A percentile compares a stretch with the other conserved stretches of the same genome.
These are phyloP conservation scores for Episyrphus balteatus DNA, from an alignment of 1,140 invertebrate species.

Conservation along the genomic window DNA sequence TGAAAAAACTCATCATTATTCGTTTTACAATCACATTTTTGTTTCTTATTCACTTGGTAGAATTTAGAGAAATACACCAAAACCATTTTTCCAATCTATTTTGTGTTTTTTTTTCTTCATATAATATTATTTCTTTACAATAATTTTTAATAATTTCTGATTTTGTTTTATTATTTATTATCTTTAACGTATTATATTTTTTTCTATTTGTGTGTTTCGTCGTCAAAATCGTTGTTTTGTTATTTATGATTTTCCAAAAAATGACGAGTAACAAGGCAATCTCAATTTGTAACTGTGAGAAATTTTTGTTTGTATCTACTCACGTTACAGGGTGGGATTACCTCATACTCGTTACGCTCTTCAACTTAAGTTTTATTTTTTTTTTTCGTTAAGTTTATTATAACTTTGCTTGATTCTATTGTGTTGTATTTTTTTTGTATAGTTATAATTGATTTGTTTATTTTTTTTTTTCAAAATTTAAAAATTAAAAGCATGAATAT, in stretches of 20 bases:
- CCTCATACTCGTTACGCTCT: slow-evolving; percentile 13
- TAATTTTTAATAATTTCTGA: no score
- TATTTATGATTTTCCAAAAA: slow-evolving; percentile 1
- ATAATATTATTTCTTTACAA: no score
- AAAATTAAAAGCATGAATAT: no score
- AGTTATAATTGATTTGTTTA: neutral
- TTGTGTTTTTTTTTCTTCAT: no score
- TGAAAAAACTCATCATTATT: no score
- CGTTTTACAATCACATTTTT: no score
- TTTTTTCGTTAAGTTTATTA: slow-evolving; percentile 16
- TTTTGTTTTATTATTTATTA: no score
- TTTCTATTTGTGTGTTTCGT: no score
- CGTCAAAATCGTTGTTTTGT: neutral
- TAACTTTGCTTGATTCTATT: neutral
- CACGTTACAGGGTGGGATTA: slow-evolving; percentile 39
- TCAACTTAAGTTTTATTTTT: slow-evolving; percentile 5
- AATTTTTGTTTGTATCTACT: slow-evolving; percentile 26
- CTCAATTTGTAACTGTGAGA: slow-evolving; percentile 39
- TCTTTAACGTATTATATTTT: no score
- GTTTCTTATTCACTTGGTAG: no score
- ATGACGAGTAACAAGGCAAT: slow-evolving; percentile 18
- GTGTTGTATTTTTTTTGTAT: slow-evolving; percentile 3
- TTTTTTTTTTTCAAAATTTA: neutral
- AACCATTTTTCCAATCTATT: no score
- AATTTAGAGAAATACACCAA: no score